phyloP scores from a whole-genome alignment of 2,113 vertebrate genomes.

The Cyphotilapia sp. region DNA sequence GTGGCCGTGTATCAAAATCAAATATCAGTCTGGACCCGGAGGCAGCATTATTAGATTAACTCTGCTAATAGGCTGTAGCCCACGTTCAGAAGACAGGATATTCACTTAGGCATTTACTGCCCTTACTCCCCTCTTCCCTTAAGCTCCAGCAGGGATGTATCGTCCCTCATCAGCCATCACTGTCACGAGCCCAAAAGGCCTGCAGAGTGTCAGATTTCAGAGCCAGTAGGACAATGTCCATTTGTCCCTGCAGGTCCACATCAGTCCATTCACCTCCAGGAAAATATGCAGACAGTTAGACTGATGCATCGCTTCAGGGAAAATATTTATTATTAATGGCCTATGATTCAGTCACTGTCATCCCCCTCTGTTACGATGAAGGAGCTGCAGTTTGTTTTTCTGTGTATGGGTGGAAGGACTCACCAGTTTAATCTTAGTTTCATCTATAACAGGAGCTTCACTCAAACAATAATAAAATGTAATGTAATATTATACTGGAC shows the following conservation, averaged over 20 bases:
- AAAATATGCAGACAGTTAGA: constrained; percentile 4
- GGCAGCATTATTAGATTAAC: constrained; percentile 46
- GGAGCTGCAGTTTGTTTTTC: neutral
- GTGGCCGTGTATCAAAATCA: constrained; percentile 5
- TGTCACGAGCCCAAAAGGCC: neutral
- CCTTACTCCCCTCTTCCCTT: constrained; percentile 10
- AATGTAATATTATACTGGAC: neutral
- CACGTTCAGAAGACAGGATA: constrained; percentile 49
- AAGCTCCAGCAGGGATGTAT: neutral
- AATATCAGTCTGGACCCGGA: constrained; percentile 41
- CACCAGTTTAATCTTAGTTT: neutral
- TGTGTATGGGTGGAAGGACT: neutral
- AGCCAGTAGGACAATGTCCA: neutral
- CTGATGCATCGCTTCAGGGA: neutral
- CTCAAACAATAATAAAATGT: neutral
- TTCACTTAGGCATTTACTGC: constrained; percentile 47
- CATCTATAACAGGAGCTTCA: neutral
- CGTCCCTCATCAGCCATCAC: neutral
- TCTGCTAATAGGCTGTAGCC: constrained; percentile 35
- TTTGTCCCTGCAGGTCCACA: constrained; percentile 5
- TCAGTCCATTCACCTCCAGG: constrained; percentile 7
- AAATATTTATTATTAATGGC: neutral
- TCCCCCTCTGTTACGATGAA: neutral
- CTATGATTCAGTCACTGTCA: neutral
- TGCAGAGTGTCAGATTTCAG: constrained; percentile 29